Conservation (phyloP, 2,113 vertebrate species). For the Elgaria multicarinata region DNA sequence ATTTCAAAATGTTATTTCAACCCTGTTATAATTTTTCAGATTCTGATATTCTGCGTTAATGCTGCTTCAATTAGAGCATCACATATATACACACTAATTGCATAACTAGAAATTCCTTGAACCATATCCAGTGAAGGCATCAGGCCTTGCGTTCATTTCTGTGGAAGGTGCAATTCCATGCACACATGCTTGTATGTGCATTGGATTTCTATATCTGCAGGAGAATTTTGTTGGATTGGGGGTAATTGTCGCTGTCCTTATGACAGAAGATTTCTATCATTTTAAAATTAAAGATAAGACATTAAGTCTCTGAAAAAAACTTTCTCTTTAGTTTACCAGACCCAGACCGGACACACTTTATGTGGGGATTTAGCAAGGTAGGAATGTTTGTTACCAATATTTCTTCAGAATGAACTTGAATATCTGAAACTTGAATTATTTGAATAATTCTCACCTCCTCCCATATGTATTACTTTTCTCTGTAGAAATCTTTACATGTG, state of each 20-base stretch:
- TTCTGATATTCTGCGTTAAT: neutral
- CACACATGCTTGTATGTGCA: neutral
- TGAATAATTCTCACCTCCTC: neutral
- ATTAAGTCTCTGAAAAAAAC: neutral
- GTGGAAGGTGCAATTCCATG: neutral
- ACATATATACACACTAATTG: too few relatives aligned
- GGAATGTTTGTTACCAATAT: neutral
- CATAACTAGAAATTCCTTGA: neutral
- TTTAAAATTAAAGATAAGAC: neutral
- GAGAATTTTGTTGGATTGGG: neutral
- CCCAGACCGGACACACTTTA: slow-evolving; percentile 58
- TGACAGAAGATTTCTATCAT: neutral
- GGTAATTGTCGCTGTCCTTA: neutral
- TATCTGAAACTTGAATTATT: neutral
- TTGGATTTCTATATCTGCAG: neutral
- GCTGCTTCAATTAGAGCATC: neutral
- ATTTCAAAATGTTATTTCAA: neutral
- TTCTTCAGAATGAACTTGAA: neutral
- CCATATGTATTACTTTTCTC: neutral
- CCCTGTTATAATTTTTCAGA: neutral
- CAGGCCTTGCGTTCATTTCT: neutral
- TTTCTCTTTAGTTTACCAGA: slow-evolving; percentile 59
- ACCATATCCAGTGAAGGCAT: too few relatives aligned
- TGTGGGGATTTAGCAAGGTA: slow-evolving; percentile 70
- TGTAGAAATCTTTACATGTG: neutral